Percentiles rank a stretch among this genome's conserved stretches.
Conservation (phyloP, 2,113 vertebrate species). For the Glaucidium brasilianum region DNA sequence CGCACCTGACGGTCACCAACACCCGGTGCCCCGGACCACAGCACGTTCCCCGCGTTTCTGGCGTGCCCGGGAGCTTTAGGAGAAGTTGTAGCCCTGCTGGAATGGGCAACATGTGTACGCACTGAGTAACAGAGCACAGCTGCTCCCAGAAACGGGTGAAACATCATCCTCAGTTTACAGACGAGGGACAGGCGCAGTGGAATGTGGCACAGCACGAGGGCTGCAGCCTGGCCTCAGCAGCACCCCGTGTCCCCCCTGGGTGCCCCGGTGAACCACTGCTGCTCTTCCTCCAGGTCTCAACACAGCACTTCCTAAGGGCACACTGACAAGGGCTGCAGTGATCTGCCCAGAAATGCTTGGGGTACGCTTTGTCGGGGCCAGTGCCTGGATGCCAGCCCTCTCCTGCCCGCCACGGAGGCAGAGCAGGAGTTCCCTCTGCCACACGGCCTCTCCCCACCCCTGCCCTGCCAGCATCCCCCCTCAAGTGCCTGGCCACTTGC, state of each 20-base stretch:
- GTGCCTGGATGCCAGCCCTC: neutral
- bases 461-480: neutral
- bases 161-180: rapidly evolving
- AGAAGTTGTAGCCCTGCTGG: neutral
- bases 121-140: neutral
- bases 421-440: neutral
- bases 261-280: rapidly evolving
- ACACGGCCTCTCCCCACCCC: neutral
- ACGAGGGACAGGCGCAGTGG: rapidly evolving
- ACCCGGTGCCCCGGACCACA: rapidly evolving
- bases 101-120: neutral
- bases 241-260: rapidly evolving
- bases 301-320: rapidly evolving
- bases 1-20: neutral
- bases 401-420: rapidly evolving
- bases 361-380: rapidly evolving
- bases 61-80: neutral
- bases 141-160: neutral
- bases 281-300: neutral
- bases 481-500: neutral
- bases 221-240: neutral
- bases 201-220: neutral
- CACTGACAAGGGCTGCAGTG: neutral
- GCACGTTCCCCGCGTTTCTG: rapidly evolving
- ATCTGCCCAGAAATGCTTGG: rapidly evolving